Base-by-base conservation (phyloP, 2,888 invertebrate species). In the Diabrotica balteata region DNA sequence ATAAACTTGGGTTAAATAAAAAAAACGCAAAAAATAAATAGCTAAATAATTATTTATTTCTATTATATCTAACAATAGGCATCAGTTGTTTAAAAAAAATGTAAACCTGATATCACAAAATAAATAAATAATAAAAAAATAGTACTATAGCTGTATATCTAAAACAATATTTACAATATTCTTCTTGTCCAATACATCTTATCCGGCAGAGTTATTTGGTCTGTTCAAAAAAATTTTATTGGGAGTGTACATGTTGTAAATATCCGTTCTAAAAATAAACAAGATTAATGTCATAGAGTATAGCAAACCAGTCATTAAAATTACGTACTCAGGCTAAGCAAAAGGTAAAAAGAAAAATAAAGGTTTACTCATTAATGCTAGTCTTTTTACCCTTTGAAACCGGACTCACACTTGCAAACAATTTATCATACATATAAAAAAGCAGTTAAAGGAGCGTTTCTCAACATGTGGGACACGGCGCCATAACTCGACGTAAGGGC, bases 221-320 rank as follows among this genome's bases (percentile, higher is more conserved):
- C 83, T 74, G 65, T 74, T 80, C 60, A 89, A 84, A 77, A 89
- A 90, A 76, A 91, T 91, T 76, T 87, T 87, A 80, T 92, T 92
- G 7, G 92, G 91, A 55, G 88, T 86, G 46, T 90, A 90, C 90
- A 93, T 91, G 68, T 87, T 87, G 74, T 86, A 85, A 63, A 93
- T 87, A 77, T 92, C 92, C 82, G 86, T 83, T 80, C 91, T 91
- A 85, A 67, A 86, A 87, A 75, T 75, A 69, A 78, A 66, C 57
- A 11, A 59, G 7, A 47, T 57, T 9, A 44, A 70, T 32, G 0
- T 32, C 32, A 32, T 32, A 32, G 32, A 32, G 32, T 47, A 49
- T 58, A 59, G 32, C 32, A 32, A 32, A n/a, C n/a, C n/a, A 32
- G 32, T 32, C 32, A 32, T 2, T 32, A 32, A 32, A 32, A 32